Percentiles rank a stretch among this genome's conserved stretches.
Conservation (phyloP, 1,140 invertebrate species). For the Harpegnathos saltator region DNA sequence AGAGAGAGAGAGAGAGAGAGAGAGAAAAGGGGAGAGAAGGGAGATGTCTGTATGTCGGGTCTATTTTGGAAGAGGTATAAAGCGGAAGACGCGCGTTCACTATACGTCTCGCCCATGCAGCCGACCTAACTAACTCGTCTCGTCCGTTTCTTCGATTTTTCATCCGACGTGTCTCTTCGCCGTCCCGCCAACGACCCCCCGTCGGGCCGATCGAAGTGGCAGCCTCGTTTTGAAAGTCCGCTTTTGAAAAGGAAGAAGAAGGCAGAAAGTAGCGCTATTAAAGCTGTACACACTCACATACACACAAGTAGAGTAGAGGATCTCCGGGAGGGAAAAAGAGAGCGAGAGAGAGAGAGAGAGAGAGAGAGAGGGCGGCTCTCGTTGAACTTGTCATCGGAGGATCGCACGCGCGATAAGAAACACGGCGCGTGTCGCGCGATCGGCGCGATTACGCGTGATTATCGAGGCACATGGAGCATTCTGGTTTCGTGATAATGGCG, state of each 20-base stretch:
- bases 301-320: slow-evolving; percentile 63
- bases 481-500: neutral
- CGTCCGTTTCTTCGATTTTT: slow-evolving; percentile 31
- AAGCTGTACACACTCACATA: too few species aligned
- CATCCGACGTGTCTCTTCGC: slow-evolving; percentile 50
- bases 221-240: slow-evolving; percentile 34
- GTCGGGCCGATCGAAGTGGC: neutral
- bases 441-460: neutral
- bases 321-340: too few species aligned
- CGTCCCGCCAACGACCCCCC: slow-evolving; percentile 29
- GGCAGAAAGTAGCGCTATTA: slow-evolving; percentile 41
- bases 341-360: too few species aligned
- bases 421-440: neutral
- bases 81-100: slow-evolving; percentile 9
- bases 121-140: too few species aligned
- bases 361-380: too few species aligned
- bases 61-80: neutral
- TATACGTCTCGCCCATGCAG: too few species aligned
- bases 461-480: neutral
- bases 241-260: slow-evolving; percentile 9
- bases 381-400: slow-evolving; percentile 42
- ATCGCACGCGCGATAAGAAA: slow-evolving; percentile 15
- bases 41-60: slow-evolving; percentile 27
- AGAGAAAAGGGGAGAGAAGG: too few species aligned
- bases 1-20: too few species aligned